Conservation (phyloP, 2,888 invertebrate genomes). For the Eupithecia tripunctaria region DNA sequence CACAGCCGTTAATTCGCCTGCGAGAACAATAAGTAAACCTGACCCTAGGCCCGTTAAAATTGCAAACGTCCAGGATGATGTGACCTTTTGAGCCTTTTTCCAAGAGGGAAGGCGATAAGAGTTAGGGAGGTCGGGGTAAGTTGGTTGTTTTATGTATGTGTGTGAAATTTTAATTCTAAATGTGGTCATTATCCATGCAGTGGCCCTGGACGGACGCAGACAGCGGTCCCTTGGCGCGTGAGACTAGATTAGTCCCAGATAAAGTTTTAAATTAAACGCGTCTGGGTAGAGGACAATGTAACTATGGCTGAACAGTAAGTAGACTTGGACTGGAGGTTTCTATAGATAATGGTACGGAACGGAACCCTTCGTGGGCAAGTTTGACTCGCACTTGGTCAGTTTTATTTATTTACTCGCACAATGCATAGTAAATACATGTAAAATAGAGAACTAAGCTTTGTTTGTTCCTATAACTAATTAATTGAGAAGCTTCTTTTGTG, state of each 20-base stretch:
- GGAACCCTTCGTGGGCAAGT: no score
- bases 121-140: slow-evolving; percentile 36
- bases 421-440: no score
- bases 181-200: slow-evolving; percentile 65
- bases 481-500: slow-evolving; percentile 50
- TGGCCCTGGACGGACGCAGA: slow-evolving; percentile 54
- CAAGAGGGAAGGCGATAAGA: slow-evolving; percentile 30
- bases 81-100: slow-evolving; percentile 53
- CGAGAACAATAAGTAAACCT: slow-evolving; percentile 60
- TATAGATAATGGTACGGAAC: no score
- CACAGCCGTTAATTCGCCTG: slow-evolving; percentile 53
- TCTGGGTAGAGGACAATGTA: slow-evolving; percentile 39
- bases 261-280: slow-evolving; percentile 70
- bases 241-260: slow-evolving; percentile 69
- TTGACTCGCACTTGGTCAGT: no score
- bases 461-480: slow-evolving; percentile 49
- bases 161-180: slow-evolving; percentile 65
- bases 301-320: no score
- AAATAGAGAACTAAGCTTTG: slow-evolving; percentile 39
- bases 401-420: no score
- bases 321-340: no score
- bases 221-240: slow-evolving; percentile 59
- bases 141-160: slow-evolving; percentile 42
- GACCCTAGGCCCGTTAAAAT: slow-evolving; percentile 48
- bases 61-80: slow-evolving; percentile 33